Evolutionary conservation across 2,797 vertebrate genomes (phyloP).

Genomic region (Alosa sapidissima): DNA sequence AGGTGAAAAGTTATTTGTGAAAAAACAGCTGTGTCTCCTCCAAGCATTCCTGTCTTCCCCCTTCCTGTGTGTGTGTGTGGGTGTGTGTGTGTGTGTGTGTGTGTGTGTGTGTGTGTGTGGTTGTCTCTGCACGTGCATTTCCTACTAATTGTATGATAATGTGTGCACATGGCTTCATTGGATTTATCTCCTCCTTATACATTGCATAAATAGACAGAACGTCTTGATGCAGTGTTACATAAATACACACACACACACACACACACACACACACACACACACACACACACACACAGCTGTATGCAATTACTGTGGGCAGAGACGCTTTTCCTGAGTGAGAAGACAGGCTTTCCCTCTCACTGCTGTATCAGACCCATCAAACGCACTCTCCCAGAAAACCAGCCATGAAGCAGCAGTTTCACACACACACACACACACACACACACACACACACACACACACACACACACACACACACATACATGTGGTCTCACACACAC

Average conservation of each 20-base stretch:
- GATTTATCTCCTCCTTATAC: not conserved
- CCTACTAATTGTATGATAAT: not conserved
- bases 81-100: constrained; percentile 26
- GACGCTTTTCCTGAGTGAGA: constrained; percentile 69
- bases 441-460: not conserved
- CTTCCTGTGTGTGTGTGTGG: not conserved
- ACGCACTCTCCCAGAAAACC: constrained; percentile 64
- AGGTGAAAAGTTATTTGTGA: not conserved
- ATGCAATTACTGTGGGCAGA: constrained; percentile 70
- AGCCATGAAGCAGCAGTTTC: constrained; percentile 45
- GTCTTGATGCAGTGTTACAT: not conserved
- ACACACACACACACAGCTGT: constrained; percentile 67
- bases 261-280: constrained; percentile 22
- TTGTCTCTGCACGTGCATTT: not conserved
- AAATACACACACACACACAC: not conserved
- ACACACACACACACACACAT: not conserved
- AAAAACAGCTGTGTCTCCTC: not conserved
- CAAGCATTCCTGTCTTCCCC: too few relatives aligned
- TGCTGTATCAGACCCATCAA: constrained; percentile 67
- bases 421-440: not conserved
- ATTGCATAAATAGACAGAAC: not conserved
- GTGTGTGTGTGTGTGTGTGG: constrained; percentile 21
- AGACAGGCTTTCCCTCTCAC: constrained; percentile 36
- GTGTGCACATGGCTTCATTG: not conserved
- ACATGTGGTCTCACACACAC: not conserved